Evolutionary conservation across 92 coral and sea anemone species (phyloP), one percentile per base, ranked within the genome.

Genomic region (Palythoa caribaeorum): DNA sequence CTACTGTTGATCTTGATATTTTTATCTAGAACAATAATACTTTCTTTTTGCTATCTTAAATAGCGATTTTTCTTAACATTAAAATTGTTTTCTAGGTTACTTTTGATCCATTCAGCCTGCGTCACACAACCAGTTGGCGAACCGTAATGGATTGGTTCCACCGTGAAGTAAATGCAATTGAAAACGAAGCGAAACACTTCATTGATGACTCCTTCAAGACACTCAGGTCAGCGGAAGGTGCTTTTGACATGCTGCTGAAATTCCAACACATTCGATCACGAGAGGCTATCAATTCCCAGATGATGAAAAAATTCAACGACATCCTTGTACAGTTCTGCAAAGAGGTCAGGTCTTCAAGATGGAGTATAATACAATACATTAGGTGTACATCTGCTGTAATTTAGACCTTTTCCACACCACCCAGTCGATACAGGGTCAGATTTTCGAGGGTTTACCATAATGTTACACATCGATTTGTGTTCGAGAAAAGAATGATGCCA

Each of bases 231-330:
- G 99, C 99, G 5, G 99, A 97, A 88, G 99, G 99, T 35, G 99
- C 99, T 40, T 97, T 97, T 92, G 99, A 97, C 79, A 97, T 97
- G 99, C 91, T 97, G 86, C 88, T 95, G 75, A 97, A 97, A 88
- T 97, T 97, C 84, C 92, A 96, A 84, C 99, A 97, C 88, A 97
- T 97, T 57, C 93, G 99, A 69, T 97, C 99, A 39, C 92, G 99
- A 50, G 99, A 97, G 50, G 96, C 99, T 28, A 97, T 97, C 78
- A 97, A 97, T 89, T 97, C 99, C 9, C 99, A 97, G 86, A 97
- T 97, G 99, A 97, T 97, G 99, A 97, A 96, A 92, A 97, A 97
- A 85, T 97, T 97, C 78, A 97, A 97, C 77, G 99, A 97, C 79
- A 97, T 97, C 77, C 81, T 97, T 84, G 84, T 97, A 37, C 99